These are phyloP conservation scores for Ochotona princeps DNA, from an alignment of 2,113 vertebrate species.

Conservation along the genomic window DNA sequence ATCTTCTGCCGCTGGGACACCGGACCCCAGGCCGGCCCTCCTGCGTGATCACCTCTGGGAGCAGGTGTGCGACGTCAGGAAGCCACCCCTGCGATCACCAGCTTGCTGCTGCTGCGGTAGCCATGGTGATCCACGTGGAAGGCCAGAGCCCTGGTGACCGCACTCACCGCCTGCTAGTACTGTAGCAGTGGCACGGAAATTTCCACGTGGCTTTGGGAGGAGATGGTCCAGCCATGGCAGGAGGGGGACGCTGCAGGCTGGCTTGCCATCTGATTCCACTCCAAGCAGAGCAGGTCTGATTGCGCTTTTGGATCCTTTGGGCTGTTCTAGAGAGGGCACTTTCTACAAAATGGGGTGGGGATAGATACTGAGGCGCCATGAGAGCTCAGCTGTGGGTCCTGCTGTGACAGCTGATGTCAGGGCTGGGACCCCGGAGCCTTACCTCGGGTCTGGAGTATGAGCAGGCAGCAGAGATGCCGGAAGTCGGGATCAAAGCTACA, in stretches of 20 bases:
- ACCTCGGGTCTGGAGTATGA: not conserved
- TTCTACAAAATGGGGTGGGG: too few species aligned
- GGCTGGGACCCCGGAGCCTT: not conserved
- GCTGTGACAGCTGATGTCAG: too few species aligned
- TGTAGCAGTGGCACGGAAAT: not conserved
- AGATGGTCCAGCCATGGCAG: not conserved
- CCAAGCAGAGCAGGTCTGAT: not conserved
- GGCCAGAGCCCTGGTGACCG: not conserved
- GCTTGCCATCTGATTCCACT: not conserved
- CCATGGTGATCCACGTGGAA: too few species aligned
- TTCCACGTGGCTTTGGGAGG: not conserved
- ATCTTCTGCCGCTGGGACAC: not conserved
- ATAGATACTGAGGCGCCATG: not conserved
- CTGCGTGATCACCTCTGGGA: not conserved
- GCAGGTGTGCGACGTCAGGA: not conserved
- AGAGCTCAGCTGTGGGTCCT: too few species aligned
- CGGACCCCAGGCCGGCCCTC: too few species aligned
- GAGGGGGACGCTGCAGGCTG: rapidly evolving
- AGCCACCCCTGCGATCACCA: not conserved
- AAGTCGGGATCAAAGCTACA: not conserved
- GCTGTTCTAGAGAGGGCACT: not conserved
- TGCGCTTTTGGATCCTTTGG: not conserved
- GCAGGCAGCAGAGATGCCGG: not conserved
- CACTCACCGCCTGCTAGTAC: not conserved
- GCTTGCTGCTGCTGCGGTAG: too few species aligned